Percentiles rank a stretch among this genome's conserved stretches.
These are phyloP conservation scores for Coracopsis vasa DNA, from an alignment of 2,113 vertebrate genomes.

Conservation along the genomic window DNA sequence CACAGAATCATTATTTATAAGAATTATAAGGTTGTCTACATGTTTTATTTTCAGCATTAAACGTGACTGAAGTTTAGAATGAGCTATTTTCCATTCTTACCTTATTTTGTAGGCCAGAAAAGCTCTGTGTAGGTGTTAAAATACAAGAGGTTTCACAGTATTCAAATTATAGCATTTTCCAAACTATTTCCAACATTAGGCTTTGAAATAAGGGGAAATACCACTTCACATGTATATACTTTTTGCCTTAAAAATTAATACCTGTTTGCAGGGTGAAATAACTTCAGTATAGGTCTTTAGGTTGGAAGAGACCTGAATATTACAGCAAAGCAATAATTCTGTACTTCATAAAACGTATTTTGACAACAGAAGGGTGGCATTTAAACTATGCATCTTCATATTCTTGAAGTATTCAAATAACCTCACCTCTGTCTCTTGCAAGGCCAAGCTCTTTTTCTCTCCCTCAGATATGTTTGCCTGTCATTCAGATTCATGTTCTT, in stretches of 20 bases:
- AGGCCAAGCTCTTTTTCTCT: neutral
- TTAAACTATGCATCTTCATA: neutral
- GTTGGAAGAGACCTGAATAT: neutral
- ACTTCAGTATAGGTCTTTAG: neutral
- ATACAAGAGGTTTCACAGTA: neutral
- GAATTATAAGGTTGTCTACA: constrained; percentile 40
- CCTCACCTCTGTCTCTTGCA: neutral
- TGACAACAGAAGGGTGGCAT: neutral
- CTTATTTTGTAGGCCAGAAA: neutral
- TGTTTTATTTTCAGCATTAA: constrained; percentile 53
- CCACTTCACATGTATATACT: neutral
- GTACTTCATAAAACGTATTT: neutral
- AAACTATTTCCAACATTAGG: neutral
- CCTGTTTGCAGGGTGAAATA: neutral
- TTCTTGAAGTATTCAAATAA: neutral
- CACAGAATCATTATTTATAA: constrained; percentile 50
- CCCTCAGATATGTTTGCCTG: neutral
- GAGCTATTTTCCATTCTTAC: neutral
- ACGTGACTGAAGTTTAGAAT: constrained; percentile 4
- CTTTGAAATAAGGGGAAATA: neutral
- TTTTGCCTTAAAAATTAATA: neutral
- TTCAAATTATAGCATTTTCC: neutral
- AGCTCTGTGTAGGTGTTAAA: neutral
- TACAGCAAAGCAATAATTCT: neutral
- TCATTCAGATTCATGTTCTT: constrained; percentile 11